Percentiles rank a stretch among this genome's conserved stretches.
Evolutionary conservation across 2,888 invertebrate genomes (phyloP).

Genomic region (Helicoverpa assulta): DNA sequence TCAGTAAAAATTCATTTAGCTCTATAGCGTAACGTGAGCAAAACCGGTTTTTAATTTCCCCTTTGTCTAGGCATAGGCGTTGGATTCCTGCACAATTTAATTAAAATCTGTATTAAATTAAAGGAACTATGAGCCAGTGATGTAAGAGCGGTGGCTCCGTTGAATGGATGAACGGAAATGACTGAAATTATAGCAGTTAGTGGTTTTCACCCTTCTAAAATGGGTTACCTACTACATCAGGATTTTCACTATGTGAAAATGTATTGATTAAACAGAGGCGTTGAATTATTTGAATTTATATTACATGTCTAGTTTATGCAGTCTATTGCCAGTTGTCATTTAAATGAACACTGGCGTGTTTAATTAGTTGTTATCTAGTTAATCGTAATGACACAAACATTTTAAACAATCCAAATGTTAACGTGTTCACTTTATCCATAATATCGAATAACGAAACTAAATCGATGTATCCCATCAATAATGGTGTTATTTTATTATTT

Average conservation of each 20-base stretch:
- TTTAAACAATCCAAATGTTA: not conserved
- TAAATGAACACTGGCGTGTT: not conserved
- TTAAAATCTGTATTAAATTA: slow-evolving; percentile 53
- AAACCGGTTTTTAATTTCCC: slow-evolving; percentile 35
- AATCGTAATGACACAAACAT: no score
- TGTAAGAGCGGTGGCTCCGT: slow-evolving; percentile 29
- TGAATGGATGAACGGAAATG: slow-evolving; percentile 31
- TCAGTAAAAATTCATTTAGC: slow-evolving; percentile 17
- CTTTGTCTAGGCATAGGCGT: slow-evolving; percentile 33
- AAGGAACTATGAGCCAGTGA: slow-evolving; percentile 46
- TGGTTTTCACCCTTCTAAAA: slow-evolving; percentile 27
- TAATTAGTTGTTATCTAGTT: not conserved
- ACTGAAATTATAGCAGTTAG: slow-evolving; percentile 37
- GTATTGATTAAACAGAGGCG: slow-evolving; percentile 2
- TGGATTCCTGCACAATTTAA: slow-evolving; percentile 47
- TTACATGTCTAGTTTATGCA: not conserved
- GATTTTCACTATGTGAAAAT: slow-evolving; percentile 8
- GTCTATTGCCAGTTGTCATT: not conserved
- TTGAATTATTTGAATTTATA: not conserved
- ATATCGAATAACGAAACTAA: not conserved
- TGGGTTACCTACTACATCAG: slow-evolving; percentile 5
- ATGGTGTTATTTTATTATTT: slow-evolving; percentile 36
- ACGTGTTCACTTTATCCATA: not conserved
- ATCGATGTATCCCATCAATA: slow-evolving; percentile 4
- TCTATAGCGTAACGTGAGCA: slow-evolving; percentile 3